These are phyloP conservation scores for Cloeon dipterum DNA, from an alignment of 2,888 invertebrate species.

Conservation along the genomic window DNA sequence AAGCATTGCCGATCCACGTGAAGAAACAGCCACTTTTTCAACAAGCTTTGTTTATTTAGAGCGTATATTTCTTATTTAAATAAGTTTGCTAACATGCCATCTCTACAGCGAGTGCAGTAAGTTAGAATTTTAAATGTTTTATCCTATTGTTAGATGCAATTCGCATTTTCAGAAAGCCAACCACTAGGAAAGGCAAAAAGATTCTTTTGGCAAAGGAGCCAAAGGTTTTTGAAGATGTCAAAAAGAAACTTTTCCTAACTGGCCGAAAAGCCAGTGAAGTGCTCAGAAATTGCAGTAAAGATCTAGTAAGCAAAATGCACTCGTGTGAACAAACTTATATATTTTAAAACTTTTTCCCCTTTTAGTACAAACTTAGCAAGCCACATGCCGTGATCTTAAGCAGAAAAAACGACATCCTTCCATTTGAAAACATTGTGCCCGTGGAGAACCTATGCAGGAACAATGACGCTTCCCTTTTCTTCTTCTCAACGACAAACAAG, in stretches of 20 bases:
- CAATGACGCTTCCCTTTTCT: constrained; percentile 72
- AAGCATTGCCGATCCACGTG: no score
- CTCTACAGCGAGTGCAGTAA: constrained; percentile 20
- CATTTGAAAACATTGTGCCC: constrained; percentile 76
- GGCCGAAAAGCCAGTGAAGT: constrained; percentile 58
- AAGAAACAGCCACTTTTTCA: no score
- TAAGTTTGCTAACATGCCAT: constrained; percentile 8
- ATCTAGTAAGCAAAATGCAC: constrained; percentile 36
- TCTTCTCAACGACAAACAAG: constrained; percentile 79
- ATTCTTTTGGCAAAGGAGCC: constrained; percentile 60
- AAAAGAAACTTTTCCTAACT: constrained; percentile 61
- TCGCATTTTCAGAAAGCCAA: constrained; percentile 49
- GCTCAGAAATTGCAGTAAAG: constrained; percentile 51
- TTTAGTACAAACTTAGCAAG: constrained; percentile 55
- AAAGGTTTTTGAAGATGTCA: constrained; percentile 69
- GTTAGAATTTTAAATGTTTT: constrained; percentile 9
- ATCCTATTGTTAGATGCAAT: neutral
- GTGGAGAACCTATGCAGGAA: constrained; percentile 59
- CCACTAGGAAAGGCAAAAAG: constrained; percentile 70
- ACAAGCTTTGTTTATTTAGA: no score
- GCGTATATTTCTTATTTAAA: no score
- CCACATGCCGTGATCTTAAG: constrained; percentile 53
- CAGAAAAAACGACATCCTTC: constrained; percentile 69
- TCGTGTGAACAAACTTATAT: neutral
- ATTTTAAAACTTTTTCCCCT: constrained; percentile 7